Evolutionary conservation across 2,797 vertebrate species (phyloP).

Genomic region (Psittacula echo): DNA sequence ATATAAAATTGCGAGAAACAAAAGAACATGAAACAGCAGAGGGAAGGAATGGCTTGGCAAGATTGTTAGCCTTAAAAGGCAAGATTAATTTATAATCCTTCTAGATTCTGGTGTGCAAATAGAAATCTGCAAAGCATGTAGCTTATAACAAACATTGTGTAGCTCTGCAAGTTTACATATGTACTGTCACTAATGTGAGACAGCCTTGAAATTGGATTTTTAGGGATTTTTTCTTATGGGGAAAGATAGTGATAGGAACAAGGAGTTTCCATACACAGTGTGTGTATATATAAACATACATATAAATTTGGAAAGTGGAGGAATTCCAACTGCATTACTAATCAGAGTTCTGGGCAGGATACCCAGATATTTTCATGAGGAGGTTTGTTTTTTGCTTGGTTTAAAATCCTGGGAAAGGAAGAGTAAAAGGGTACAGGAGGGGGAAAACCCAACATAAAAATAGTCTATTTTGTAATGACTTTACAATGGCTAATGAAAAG

Average conservation of each 20-base stretch:
- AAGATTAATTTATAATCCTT: conserved; percentile 68
- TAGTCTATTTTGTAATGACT: background rate
- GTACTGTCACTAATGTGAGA: background rate
- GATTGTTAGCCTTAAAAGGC: conserved; percentile 26
- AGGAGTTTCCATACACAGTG: background rate
- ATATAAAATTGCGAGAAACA: conserved; percentile 31
- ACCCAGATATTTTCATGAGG: background rate
- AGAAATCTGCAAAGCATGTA: conserved; percentile 7
- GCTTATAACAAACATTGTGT: conserved; percentile 11
- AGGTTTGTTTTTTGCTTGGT: background rate
- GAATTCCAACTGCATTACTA: background rate
- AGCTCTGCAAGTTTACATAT: conserved; percentile 33
- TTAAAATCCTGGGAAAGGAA: background rate
- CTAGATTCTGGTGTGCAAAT: conserved; percentile 1
- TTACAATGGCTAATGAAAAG: background rate
- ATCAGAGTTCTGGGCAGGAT: background rate
- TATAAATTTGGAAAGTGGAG: background rate
- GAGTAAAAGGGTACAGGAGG: accelerated
- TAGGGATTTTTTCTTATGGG: background rate
- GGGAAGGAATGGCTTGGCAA: conserved; percentile 49
- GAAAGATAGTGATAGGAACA: background rate
- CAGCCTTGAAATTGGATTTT: conserved; percentile 21
- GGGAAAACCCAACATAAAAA: accelerated
- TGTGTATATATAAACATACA: background rate
- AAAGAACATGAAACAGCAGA: background rate